Conservation (phyloP, 2,113 vertebrate species). For the Bos taurus region ARS-UCD2.0 NC_037354.1:26695501-26696000, state of each 20-base stretch:
- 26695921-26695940: neutral
- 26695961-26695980: neutral
- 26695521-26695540: neutral
- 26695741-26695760: neutral
- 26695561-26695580: neutral
- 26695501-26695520: neutral
- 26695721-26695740: neutral
- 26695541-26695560: neutral
- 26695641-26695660: neutral
- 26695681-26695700: neutral
- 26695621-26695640: neutral
- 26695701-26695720: neutral
- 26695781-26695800: fast-evolving
- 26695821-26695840: neutral
- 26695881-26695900: neutral
- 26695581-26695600: neutral
- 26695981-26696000: neutral
- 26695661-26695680: too few relatives aligned
- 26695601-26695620: neutral
- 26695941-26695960: neutral
- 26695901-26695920: neutral
- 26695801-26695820: neutral
- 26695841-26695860: neutral
- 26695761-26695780: neutral
- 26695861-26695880: neutral